phyloP scores from a whole-genome alignment of 1,140 invertebrate species.

The Neotoxoptera formosana region DNA sequence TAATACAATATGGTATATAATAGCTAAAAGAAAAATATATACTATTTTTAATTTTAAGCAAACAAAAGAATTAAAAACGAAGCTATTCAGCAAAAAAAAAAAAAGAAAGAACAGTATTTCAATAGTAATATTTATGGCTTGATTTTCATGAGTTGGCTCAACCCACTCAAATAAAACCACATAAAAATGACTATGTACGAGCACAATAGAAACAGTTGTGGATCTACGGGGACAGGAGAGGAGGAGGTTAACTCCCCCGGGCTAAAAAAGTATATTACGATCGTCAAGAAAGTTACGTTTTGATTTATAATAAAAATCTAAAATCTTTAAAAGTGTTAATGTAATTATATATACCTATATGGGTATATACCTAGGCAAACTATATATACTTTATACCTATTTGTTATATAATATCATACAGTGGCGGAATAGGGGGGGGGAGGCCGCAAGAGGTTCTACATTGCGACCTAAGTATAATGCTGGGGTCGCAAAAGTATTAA shows the following conservation, averaged over 20 bases:
- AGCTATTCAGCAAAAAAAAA: neutral
- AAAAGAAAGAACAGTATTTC: neutral
- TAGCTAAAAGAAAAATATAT: neutral
- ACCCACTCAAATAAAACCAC: neutral
- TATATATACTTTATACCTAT: no score
- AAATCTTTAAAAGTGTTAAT: neutral
- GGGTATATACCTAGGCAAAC: no score
- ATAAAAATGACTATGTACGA: neutral
- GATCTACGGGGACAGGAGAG: neutral
- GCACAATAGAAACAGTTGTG: neutral
- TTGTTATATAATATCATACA: no score
- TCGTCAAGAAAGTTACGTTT: neutral
- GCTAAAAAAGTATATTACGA: neutral
- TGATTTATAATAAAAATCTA: neutral
- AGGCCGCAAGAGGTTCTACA: no score
- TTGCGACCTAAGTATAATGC: no score
- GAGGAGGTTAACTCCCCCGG: neutral
- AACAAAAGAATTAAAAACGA: slow-evolving; percentile 13
- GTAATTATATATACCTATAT: neutral
- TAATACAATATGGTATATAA: slow-evolving; percentile 3
- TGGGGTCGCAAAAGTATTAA: no score
- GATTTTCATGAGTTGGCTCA: neutral
- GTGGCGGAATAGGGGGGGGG: no score
- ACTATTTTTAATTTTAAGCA: slow-evolving; percentile 10
- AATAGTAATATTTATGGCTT: neutral